Conservation (phyloP, 2,888 invertebrate genomes). For the Tiliacea aurago region DNA sequence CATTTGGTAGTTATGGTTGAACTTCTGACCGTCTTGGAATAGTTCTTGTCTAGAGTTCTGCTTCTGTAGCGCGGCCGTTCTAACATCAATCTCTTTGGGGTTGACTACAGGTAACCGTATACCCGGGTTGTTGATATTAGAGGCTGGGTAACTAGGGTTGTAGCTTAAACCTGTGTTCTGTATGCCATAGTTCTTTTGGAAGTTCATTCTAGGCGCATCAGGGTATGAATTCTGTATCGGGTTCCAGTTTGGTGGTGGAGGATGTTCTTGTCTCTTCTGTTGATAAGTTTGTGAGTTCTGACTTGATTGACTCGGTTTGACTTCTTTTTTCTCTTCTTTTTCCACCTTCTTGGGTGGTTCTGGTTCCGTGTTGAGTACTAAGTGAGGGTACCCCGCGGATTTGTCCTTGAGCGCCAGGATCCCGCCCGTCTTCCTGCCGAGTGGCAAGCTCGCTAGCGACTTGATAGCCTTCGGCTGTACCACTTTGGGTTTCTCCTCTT, state of each 20-base stretch:
- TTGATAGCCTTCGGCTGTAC: slow-evolving; percentile 85
- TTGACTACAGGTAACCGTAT: slow-evolving; percentile 87
- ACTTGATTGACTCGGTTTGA: slow-evolving; percentile 73
- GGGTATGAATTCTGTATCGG: slow-evolving; percentile 66
- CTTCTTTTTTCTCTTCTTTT: slow-evolving; percentile 82
- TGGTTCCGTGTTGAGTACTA: slow-evolving; percentile 83
- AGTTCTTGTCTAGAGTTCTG: slow-evolving; percentile 84
- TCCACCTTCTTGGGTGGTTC: slow-evolving; percentile 79
- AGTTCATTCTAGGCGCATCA: slow-evolving; percentile 76
- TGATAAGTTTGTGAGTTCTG: slow-evolving; percentile 74
- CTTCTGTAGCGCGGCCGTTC: slow-evolving; percentile 87
- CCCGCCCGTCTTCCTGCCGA: slow-evolving; percentile 87
- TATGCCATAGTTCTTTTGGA: slow-evolving; percentile 83
- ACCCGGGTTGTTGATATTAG: slow-evolving; percentile 73
- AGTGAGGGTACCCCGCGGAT: slow-evolving; percentile 88
- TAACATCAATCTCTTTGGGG: slow-evolving; percentile 88
- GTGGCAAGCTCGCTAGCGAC: slow-evolving; percentile 83
- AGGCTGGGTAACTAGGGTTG: slow-evolving; percentile 75
- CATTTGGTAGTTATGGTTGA: slow-evolving; percentile 82
- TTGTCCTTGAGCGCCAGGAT: slow-evolving; percentile 89
- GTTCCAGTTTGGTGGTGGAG: slow-evolving; percentile 71
- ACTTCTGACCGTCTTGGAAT: slow-evolving; percentile 82
- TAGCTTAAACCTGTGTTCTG: slow-evolving; percentile 79
- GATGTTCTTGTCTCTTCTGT: slow-evolving; percentile 74
- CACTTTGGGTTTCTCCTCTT: slow-evolving; percentile 83